Evolutionary conservation across 2,113 vertebrate species (phyloP).

Genomic region (Tauraco erythrolophus): DNA sequence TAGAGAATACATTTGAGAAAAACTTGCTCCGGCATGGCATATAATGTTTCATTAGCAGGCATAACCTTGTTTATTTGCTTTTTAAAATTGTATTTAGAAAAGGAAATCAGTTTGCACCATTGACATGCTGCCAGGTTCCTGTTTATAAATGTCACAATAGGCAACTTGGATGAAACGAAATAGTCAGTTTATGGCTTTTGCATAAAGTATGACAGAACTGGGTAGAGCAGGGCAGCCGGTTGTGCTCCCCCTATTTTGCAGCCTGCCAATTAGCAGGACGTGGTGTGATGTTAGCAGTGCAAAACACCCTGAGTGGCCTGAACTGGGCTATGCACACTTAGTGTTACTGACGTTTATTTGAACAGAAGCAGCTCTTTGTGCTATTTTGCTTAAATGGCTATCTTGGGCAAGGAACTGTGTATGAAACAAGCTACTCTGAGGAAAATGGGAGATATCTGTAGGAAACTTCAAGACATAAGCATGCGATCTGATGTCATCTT

Average conservation of each 20-base stretch:
- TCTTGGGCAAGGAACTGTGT: conserved; percentile 3
- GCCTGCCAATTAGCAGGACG: neutral
- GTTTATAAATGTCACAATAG: conserved; percentile 82
- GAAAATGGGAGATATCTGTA: conserved; percentile 36
- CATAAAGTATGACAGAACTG: conserved; percentile 67
- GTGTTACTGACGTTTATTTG: conserved; percentile 1
- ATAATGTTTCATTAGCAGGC: conserved; percentile 83
- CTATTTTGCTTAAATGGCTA: conserved; percentile 8
- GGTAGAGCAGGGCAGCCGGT: conserved; percentile 32
- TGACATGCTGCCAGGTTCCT: conserved; percentile 83
- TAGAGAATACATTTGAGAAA: conserved; percentile 75
- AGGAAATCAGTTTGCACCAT: conserved; percentile 84
- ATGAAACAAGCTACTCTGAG: conserved; percentile 42
- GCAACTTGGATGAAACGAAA: conserved; percentile 69
- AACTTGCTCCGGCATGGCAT: conserved; percentile 76
- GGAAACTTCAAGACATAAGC: conserved; percentile 17
- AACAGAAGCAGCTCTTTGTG: conserved; percentile 63
- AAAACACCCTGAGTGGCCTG: neutral
- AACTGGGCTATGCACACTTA: neutral
- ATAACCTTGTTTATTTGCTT: conserved; percentile 84
- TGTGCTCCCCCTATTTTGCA: conserved; percentile 14
- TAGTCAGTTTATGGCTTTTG: conserved; percentile 71
- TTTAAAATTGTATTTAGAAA: conserved; percentile 84
- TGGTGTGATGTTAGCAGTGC: neutral
- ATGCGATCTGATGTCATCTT: conserved; percentile 60